Conservation (phyloP, 2,888 invertebrate genomes). For the Mythimna loreyi region DNA sequence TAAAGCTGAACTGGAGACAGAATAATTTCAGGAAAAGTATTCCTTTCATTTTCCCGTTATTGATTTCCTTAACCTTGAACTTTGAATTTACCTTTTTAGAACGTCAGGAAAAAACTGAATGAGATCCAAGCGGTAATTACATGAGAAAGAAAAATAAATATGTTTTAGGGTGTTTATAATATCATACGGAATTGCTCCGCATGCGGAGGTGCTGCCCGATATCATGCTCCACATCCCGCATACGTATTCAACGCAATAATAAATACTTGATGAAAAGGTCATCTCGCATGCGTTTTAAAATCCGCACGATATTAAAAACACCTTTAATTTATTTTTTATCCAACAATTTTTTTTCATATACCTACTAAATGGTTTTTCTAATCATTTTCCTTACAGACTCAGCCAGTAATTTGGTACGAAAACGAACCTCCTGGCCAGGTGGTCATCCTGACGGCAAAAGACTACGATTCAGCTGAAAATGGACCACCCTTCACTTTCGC, state of each 20-base stretch:
- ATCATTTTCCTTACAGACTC: constrained; percentile 83
- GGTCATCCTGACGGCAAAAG: constrained; percentile 94
- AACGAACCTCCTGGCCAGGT: constrained; percentile 93
- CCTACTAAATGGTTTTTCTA: not conserved
- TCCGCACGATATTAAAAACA: no score
- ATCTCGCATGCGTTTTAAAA: no score
- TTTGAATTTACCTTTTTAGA: not conserved
- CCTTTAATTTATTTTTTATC: no score
- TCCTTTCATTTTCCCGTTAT: not conserved
- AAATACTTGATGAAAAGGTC: no score
- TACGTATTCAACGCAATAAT: no score
- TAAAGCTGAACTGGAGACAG: not conserved
- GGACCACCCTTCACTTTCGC: constrained; percentile 96
- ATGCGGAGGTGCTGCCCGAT: no score
- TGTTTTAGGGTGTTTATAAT: no score
- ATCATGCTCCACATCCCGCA: no score
- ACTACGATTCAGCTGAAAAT: constrained; percentile 95
- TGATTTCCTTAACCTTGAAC: not conserved
- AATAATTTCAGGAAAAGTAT: constrained; percentile 13
- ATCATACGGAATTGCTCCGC: no score
- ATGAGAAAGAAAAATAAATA: not conserved
- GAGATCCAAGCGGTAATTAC: constrained; percentile 26
- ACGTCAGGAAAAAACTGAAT: not conserved
- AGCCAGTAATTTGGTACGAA: constrained; percentile 96
- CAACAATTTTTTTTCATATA: no score